Conservation (phyloP, 2,113 vertebrate genomes). For the Gymnobelideus leadbeateri region DNA sequence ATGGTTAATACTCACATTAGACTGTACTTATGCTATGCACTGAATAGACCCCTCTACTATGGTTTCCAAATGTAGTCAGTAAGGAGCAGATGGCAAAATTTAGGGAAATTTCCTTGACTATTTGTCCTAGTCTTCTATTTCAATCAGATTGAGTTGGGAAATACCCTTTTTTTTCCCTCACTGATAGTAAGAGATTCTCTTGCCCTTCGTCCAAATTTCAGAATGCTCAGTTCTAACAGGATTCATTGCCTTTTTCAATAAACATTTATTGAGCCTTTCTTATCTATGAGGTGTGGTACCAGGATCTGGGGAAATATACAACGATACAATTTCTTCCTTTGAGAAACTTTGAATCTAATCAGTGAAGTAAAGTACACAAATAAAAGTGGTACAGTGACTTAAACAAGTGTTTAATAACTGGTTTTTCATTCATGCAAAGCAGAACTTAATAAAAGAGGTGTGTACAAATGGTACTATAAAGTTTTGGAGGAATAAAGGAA, state of each 20-base stretch:
- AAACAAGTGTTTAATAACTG: not conserved
- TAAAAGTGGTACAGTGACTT: not conserved
- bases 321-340: not conserved
- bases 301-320: not conserved
- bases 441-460: not conserved
- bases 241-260: not conserved
- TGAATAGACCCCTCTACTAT: not conserved
- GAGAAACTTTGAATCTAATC: not conserved
- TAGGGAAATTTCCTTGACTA: not conserved
- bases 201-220: not conserved
- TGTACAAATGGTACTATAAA: not conserved
- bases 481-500: not conserved
- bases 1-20: not conserved
- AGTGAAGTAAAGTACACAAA: not conserved
- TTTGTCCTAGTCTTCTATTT: not conserved
- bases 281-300: not conserved
- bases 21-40: not conserved
- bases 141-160: not conserved
- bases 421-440: not conserved
- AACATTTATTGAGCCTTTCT: not conserved
- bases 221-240: not conserved
- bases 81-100: not conserved
- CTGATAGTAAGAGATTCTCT: not conserved
- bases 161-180: not conserved
- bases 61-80: not conserved